Conservation (phyloP, 2,113 vertebrate species). For the Platichthys flesus region DNA sequence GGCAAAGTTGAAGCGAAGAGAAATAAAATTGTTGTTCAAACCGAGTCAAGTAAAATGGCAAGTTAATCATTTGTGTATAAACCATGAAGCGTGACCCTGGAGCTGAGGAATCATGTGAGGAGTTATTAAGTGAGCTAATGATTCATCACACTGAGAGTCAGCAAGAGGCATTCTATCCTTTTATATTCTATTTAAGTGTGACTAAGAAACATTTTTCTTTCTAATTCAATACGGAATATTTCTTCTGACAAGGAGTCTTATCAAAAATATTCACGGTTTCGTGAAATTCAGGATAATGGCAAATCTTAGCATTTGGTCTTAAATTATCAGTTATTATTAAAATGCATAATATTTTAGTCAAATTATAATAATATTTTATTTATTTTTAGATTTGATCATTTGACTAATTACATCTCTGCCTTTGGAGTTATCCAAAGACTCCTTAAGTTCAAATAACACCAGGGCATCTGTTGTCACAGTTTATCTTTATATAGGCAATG, state of each 20-base stretch:
- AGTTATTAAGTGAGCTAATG: not conserved
- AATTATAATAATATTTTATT: not conserved
- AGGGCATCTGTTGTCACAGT: not conserved
- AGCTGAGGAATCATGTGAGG: not conserved
- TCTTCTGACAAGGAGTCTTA: no score
- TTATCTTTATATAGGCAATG: not conserved
- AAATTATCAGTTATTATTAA: not conserved
- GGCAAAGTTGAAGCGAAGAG: not conserved
- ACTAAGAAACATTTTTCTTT: not conserved
- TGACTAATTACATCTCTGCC: not conserved
- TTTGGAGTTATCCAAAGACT: not conserved
- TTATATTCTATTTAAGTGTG: not conserved
- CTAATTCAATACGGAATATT: not conserved
- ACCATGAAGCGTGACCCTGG: not conserved
- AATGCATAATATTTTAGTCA: not conserved
- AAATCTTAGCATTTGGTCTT: not conserved
- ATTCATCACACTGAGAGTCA: not conserved
- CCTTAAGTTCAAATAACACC: not conserved
- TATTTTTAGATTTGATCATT: not conserved
- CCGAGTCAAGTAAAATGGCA: not conserved
- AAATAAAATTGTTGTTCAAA: not conserved
- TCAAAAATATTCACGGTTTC: no score
- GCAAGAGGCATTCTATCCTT: no score
- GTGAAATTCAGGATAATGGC: not conserved
- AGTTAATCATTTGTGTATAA: not conserved